A percentile compares a stretch with the other conserved stretches of the same genome.
Conservation (phyloP, 2,113 vertebrate species). For the Dunckerocampus dactyliophorus region DNA sequence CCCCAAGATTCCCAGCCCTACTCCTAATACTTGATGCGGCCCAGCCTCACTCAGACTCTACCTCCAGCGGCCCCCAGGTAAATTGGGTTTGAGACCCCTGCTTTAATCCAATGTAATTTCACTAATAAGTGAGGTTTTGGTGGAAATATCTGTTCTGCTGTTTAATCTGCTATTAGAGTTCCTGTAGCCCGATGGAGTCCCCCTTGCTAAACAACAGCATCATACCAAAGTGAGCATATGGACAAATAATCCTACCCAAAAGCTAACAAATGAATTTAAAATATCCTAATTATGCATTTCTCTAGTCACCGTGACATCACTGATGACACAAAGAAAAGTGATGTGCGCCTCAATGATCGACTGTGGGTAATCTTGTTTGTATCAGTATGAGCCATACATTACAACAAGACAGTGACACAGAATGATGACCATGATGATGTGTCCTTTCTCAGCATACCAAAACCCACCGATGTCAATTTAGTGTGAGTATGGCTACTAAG, state of each 20-base stretch:
- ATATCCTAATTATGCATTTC: neutral
- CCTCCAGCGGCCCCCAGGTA: too few relatives aligned
- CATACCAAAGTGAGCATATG: slow-evolving; percentile 56
- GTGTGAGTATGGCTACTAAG: slow-evolving; percentile 63
- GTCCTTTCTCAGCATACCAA: slow-evolving; percentile 69
- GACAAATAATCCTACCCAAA: neutral
- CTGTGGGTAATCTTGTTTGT: slow-evolving; percentile 60
- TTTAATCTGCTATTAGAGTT: slow-evolving; percentile 1
- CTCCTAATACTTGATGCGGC: too few relatives aligned
- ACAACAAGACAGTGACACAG: neutral
- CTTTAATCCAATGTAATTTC: too few relatives aligned
- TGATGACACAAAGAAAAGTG: slow-evolving; percentile 63
- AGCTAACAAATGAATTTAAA: neutral
- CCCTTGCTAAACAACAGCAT: slow-evolving; percentile 6
- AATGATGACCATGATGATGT: neutral
- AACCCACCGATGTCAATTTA: slow-evolving; percentile 69
- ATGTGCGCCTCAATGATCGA: slow-evolving; percentile 70
- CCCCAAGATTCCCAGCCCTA: too few relatives aligned
- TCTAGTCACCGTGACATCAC: slow-evolving; percentile 24
- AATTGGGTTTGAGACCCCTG: too few relatives aligned
- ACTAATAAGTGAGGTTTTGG: too few relatives aligned
- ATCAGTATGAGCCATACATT: neutral
- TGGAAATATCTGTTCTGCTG: neutral
- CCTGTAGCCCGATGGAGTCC: slow-evolving; percentile 32
- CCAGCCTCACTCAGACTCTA: too few relatives aligned